Evolutionary conservation across 2,113 vertebrate species (phyloP).

Genomic region (Ceyx margarethae): DNA sequence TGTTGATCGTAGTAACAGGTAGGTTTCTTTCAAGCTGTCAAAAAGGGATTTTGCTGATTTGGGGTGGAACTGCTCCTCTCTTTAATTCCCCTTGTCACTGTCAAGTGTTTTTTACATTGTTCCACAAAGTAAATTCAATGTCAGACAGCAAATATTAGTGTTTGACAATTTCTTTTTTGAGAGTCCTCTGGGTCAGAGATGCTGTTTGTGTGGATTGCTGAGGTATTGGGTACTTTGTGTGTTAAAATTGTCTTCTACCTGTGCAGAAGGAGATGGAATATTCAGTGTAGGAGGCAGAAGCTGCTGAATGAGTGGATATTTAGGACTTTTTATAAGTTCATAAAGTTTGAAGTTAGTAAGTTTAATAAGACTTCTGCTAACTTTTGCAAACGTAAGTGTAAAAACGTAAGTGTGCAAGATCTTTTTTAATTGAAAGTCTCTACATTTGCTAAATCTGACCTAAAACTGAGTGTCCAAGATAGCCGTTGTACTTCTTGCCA

Average conservation of each 20-base stretch:
- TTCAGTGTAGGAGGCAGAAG: neutral
- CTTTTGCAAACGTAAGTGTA: neutral
- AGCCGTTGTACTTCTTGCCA: neutral
- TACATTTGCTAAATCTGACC: neutral
- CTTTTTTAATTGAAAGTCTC: neutral
- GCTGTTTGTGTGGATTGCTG: neutral
- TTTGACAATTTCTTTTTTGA: neutral
- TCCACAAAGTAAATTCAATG: neutral
- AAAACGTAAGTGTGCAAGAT: neutral
- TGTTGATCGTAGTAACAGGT: neutral
- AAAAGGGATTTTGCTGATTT: slow-evolving; percentile 36
- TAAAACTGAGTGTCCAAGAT: neutral
- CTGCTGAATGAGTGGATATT: neutral
- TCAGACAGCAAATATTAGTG: neutral
- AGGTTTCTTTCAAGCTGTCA: slow-evolving; percentile 30
- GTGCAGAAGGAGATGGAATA: neutral
- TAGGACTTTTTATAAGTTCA: neutral
- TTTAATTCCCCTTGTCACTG: slow-evolving; percentile 5
- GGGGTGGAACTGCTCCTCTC: neutral
- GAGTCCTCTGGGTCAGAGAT: neutral
- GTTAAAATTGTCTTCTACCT: neutral
- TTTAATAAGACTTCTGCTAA: neutral
- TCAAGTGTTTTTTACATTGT: neutral
- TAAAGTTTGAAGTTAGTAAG: no score
- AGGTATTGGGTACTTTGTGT: neutral